These are phyloP conservation scores for Sula dactylatra DNA, from an alignment of 2,113 vertebrate genomes.

Conservation along the genomic window DNA sequence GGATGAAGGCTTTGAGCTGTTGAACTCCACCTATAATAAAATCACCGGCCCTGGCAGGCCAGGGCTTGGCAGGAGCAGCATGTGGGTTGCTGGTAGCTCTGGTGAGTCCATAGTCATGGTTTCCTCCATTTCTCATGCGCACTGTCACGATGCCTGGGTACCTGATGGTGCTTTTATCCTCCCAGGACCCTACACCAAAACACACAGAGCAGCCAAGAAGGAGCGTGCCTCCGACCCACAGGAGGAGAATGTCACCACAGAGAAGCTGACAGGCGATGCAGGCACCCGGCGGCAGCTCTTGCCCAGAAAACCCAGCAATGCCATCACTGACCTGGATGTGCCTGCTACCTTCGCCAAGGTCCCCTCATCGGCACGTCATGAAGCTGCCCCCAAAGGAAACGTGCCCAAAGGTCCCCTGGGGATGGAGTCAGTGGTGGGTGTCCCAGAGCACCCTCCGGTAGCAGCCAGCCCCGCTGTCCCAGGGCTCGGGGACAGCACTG, in stretches of 20 bases:
- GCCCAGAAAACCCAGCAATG: constrained; percentile 50
- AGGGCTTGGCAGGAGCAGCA: not conserved
- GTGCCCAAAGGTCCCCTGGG: not conserved
- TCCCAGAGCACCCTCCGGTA: fast-evolving
- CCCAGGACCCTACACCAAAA: not conserved
- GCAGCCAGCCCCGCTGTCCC: not conserved
- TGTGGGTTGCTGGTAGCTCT: fast-evolving
- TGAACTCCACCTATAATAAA: constrained; percentile 48
- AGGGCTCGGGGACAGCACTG: not conserved
- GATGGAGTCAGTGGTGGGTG: fast-evolving
- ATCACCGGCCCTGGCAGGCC: not conserved
- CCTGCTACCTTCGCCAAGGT: constrained; percentile 26
- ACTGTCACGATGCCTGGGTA: fast-evolving
- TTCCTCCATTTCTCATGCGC: not conserved
- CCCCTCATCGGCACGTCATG: not conserved
- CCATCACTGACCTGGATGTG: constrained; percentile 55
- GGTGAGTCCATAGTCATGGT: not conserved
- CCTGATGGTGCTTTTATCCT: not conserved
- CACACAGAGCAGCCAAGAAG: constrained; percentile 54
- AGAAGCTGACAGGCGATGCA: constrained; percentile 51
- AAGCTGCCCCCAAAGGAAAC: not conserved
- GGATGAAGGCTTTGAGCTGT: constrained; percentile 53
- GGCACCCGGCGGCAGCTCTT: not conserved
- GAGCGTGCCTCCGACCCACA: constrained; percentile 43
- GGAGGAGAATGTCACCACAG: constrained; percentile 80